These are phyloP conservation scores for Apomyelois bistriatella DNA, from an alignment of 2,888 invertebrate genomes.

Conservation along the genomic window DNA sequence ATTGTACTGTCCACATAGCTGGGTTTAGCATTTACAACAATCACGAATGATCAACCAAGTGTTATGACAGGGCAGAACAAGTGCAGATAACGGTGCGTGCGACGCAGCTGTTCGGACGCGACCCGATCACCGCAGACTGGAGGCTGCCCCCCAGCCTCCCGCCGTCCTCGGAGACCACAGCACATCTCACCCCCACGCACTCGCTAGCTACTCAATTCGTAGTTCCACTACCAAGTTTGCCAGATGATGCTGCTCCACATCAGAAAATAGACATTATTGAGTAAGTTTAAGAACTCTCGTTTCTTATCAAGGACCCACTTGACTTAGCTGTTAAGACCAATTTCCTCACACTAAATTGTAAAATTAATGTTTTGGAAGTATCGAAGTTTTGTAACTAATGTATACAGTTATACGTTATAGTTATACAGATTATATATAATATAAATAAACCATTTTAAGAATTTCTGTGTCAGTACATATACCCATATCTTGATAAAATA, in stretches of 20 bases:
- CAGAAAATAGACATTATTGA: conserved; percentile 37
- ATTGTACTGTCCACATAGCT: no score
- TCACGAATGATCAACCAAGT: neutral
- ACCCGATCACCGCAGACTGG: conserved; percentile 32
- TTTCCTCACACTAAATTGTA: no score
- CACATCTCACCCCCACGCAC: conserved; percentile 25
- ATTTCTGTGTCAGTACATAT: no score
- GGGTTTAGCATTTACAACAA: no score
- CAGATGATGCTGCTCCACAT: conserved; percentile 24
- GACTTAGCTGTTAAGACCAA: no score
- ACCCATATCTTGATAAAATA: no score
- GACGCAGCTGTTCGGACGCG: conserved; percentile 45
- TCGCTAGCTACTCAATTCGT: conserved; percentile 21
- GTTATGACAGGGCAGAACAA: conserved; percentile 28
- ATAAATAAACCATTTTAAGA: no score
- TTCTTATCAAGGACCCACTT: neutral
- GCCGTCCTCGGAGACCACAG: conserved; percentile 14
- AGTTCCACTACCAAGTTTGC: conserved; percentile 33
- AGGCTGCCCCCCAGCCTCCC: conserved; percentile 17
- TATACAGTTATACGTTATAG: no score
- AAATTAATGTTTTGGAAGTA: no score
- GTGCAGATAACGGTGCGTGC: conserved; percentile 36
- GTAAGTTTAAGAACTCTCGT: conserved; percentile 29
- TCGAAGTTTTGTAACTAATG: no score
- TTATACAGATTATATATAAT: no score